Conservation (phyloP, 35 echinoderm and acorn worm species). For the Nesometra sesokonis region DNA sequence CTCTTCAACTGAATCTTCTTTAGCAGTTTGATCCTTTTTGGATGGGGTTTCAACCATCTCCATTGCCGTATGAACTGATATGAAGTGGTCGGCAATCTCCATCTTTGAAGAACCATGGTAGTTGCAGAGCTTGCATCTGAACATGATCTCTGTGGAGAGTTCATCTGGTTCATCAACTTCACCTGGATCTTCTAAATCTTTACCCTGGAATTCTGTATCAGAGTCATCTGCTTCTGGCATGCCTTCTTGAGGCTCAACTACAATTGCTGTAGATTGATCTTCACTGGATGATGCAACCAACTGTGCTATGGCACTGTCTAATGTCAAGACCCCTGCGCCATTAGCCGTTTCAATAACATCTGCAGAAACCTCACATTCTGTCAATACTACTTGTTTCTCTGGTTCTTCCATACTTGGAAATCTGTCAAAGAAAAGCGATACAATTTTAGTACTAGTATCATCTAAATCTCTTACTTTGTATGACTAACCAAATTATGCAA, state of each 20-base stretch:
- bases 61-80: slow-evolving; percentile 50
- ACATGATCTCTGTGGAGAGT: slow-evolving; percentile 21
- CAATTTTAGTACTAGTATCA: too few relatives aligned
- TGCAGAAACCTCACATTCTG: neutral
- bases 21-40: neutral
- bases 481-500: too few relatives aligned
- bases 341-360: neutral
- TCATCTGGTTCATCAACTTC: too few relatives aligned
- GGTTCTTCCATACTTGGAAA: neutral
- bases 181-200: too few relatives aligned
- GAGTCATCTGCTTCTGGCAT: neutral
- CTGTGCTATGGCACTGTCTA: neutral
- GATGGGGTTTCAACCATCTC: slow-evolving; percentile 8
- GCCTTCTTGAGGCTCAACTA: neutral
- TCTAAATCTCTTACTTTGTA: too few relatives aligned
- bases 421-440: neutral
- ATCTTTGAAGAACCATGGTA: slow-evolving; percentile 35
- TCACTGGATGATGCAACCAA: neutral
- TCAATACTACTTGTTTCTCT: neutral
- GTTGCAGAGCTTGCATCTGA: slow-evolving; percentile 63
- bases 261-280: neutral
- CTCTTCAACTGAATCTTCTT: slow-evolving; percentile 22
- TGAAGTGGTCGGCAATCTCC: slow-evolving; percentile 60
- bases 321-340: neutral
- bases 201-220: neutral